Evolutionary conservation across 2,113 vertebrate genomes (phyloP).

Genomic region (Eira barbara): DNA sequence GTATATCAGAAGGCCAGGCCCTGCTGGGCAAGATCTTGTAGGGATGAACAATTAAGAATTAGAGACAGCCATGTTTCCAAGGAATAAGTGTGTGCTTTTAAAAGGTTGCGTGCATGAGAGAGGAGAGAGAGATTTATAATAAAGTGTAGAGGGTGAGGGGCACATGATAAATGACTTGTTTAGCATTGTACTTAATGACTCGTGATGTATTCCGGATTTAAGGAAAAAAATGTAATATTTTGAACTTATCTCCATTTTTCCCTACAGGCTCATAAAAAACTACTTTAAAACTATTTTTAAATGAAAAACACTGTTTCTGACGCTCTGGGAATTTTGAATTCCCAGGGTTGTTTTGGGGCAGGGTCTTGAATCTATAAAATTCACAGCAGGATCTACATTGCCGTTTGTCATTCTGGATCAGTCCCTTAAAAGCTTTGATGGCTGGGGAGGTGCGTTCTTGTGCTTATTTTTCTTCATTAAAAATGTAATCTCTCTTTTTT

Average conservation of each 20-base stretch:
- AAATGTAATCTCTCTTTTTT: conserved; percentile 22
- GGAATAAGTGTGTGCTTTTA: not conserved
- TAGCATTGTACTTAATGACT: conserved; percentile 39
- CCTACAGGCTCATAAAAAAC: conserved; percentile 25
- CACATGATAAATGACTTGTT: conserved; percentile 38
- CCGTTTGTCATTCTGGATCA: not conserved
- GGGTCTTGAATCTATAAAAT: not conserved
- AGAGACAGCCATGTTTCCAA: conserved; percentile 9
- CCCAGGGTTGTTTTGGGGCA: not conserved
- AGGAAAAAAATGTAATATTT: not conserved
- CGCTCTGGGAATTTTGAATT: conserved; percentile 10
- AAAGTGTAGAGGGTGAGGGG: not conserved
- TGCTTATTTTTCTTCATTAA: conserved; percentile 52
- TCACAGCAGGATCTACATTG: not conserved
- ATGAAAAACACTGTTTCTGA: conserved; percentile 37
- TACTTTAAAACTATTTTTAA: conserved; percentile 54
- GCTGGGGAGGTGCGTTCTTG: not conserved
- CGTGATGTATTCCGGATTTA: conserved; percentile 9
- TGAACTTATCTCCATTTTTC: not conserved
- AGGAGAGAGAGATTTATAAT: not conserved
- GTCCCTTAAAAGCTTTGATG: not conserved
- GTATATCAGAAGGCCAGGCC: not conserved
- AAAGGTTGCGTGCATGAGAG: not conserved
- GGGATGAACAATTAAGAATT: conserved; percentile 32
- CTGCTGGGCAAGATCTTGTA: conserved; percentile 37